Conservation (phyloP, 2,888 invertebrate species). For the Aporophyla nigra region DNA sequence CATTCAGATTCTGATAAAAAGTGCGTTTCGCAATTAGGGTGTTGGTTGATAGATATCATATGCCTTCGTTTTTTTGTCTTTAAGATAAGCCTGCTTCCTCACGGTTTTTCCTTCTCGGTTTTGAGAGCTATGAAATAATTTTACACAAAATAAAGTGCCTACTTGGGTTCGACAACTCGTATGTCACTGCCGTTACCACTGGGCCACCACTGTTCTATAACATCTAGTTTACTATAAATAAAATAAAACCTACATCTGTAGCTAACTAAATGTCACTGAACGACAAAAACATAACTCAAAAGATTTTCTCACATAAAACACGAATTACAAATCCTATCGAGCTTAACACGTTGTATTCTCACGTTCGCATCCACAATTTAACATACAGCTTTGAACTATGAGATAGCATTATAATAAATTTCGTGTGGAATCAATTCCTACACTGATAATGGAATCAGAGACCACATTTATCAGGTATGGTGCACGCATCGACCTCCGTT, state of each 20-base stretch:
- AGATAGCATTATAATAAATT: constrained; percentile 61
- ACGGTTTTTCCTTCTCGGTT: too few relatives aligned
- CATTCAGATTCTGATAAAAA: too few relatives aligned
- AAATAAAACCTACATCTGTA: neutral
- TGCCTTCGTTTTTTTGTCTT: too few relatives aligned
- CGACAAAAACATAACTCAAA: constrained; percentile 37
- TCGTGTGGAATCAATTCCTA: constrained; percentile 63
- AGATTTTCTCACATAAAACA: constrained; percentile 54
- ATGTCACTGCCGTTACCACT: too few relatives aligned
- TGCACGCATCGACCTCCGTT: constrained; percentile 65
- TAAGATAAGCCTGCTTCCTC: too few relatives aligned
- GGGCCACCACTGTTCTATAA: too few relatives aligned
- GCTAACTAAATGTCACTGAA: constrained; percentile 5
- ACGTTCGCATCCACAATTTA: constrained; percentile 47
- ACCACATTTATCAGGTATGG: constrained; percentile 71
- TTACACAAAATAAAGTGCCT: too few relatives aligned
- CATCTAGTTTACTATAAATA: too few relatives aligned
- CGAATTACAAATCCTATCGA: constrained; percentile 33
- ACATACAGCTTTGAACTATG: constrained; percentile 38
- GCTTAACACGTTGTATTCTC: constrained; percentile 48
- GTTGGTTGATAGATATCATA: too few relatives aligned
- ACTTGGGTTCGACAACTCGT: too few relatives aligned
- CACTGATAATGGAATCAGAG: constrained; percentile 72
- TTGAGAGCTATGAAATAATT: too few relatives aligned
- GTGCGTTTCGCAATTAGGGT: too few relatives aligned